Percentiles rank a stretch among this genome's conserved stretches.
Evolutionary conservation across 2,888 invertebrate species (phyloP).

Genomic region (Parapristionchus giblindavisi): DNA sequence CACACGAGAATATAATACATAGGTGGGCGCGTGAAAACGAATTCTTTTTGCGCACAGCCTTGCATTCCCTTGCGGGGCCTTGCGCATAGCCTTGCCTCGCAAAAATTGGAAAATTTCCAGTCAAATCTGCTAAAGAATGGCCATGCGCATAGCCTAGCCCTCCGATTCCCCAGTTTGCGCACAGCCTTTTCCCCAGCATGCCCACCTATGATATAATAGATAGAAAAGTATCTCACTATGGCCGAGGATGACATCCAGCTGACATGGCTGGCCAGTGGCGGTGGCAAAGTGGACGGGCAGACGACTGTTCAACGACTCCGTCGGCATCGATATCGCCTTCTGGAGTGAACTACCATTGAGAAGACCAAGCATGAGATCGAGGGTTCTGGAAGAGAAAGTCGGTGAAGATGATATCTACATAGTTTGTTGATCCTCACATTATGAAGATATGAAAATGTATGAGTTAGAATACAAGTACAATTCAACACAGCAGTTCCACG

Average conservation of each 20-base stretch:
- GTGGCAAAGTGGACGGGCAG: constrained; percentile 26
- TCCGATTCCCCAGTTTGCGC: no score
- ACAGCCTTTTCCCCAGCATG: not conserved
- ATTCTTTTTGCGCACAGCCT: no score
- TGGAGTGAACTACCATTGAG: constrained; percentile 10
- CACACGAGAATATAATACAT: no score
- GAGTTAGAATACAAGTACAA: not conserved
- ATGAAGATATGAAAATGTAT: no score
- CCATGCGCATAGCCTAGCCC: no score
- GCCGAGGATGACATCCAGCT: constrained; percentile 15
- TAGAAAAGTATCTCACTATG: not conserved
- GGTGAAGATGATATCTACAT: not conserved
- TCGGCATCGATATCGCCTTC: not conserved
- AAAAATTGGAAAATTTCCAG: no score
- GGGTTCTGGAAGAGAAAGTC: constrained; percentile 1
- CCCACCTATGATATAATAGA: not conserved
- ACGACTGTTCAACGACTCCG: not conserved
- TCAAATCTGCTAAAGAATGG: no score
- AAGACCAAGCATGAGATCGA: not conserved
- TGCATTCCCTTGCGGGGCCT: no score
- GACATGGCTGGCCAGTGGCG: constrained; percentile 34
- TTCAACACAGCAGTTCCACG: no score
- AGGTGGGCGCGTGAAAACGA: no score
- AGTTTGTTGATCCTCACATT: no score
- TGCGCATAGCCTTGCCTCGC: no score